Percentiles rank a stretch among this genome's conserved stretches.
Conservation (phyloP, 2,888 invertebrate genomes). For the Temnothorax rugatulus region DNA sequence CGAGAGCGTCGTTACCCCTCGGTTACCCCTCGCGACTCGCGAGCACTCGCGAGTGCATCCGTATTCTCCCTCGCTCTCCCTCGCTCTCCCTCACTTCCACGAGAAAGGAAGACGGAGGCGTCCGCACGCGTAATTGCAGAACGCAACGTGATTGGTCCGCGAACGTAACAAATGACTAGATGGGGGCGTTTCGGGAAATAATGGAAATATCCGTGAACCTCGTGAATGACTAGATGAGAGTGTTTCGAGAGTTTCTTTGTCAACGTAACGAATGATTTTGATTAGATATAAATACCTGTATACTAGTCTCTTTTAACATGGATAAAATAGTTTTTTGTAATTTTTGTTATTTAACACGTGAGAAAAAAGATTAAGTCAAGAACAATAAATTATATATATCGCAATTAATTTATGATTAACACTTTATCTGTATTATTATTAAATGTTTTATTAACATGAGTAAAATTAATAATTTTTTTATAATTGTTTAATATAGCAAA, state of each 20-base stretch:
- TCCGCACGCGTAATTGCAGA: neutral
- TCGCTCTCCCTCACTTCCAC: neutral
- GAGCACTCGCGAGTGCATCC: neutral
- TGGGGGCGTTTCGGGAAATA: no score
- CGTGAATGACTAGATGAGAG: neutral
- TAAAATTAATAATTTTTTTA: neutral
- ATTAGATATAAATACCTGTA: no score
- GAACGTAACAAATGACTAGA: neutral
- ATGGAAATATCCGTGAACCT: neutral
- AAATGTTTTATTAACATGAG: neutral
- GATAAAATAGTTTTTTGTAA: no score
- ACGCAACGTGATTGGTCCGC: neutral
- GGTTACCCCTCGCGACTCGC: no score
- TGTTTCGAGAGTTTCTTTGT: neutral
- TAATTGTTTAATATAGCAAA: neutral
- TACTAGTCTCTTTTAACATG: no score
- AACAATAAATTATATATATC: no score
- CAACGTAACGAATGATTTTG: neutral
- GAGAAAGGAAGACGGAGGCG: neutral
- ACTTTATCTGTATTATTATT: neutral
- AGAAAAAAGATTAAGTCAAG: no score
- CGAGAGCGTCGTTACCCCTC: slow-evolving; percentile 17
- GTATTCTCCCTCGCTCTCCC: neutral
- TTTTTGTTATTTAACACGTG: no score
- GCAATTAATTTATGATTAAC: neutral